Evolutionary conservation across 2,888 invertebrate species (phyloP).

Genomic region (Bimastos eiseni): DNA sequence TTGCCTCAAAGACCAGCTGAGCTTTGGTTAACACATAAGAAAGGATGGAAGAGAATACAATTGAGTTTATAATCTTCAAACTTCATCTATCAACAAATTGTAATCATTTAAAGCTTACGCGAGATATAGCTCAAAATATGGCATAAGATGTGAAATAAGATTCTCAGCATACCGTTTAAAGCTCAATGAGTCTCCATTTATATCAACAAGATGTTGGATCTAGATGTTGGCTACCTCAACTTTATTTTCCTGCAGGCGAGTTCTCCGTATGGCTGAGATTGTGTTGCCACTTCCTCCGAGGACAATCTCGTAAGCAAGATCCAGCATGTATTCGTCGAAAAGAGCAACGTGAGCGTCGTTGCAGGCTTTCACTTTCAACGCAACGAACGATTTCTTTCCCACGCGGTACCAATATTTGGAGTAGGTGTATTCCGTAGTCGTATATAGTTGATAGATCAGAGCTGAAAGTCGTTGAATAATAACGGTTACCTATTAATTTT

Average conservation of each 20-base stretch:
- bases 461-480: not conserved
- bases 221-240: not conserved
- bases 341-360: conserved; percentile 35
- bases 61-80: not conserved
- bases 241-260: conserved; percentile 17
- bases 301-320: conserved; percentile 35
- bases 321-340: conserved; percentile 20
- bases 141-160: not conserved
- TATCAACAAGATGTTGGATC: too few species aligned
- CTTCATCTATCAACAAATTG: not conserved
- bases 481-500: not conserved
- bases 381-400: not conserved
- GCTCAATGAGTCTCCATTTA: too few species aligned
- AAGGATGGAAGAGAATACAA: not conserved
- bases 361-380: conserved; percentile 36
- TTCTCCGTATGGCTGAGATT: conserved; percentile 20
- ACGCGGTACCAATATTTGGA: not conserved
- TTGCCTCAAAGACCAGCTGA: too few species aligned
- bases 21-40: not conserved
- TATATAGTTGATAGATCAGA: not conserved
- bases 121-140: not conserved
- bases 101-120: not conserved
- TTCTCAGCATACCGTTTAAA: not conserved
- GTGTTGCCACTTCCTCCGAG: conserved; percentile 36
- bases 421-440: not conserved